Conservation (phyloP, 1,140 invertebrate genomes). For the Lepidurus apus region DNA sequence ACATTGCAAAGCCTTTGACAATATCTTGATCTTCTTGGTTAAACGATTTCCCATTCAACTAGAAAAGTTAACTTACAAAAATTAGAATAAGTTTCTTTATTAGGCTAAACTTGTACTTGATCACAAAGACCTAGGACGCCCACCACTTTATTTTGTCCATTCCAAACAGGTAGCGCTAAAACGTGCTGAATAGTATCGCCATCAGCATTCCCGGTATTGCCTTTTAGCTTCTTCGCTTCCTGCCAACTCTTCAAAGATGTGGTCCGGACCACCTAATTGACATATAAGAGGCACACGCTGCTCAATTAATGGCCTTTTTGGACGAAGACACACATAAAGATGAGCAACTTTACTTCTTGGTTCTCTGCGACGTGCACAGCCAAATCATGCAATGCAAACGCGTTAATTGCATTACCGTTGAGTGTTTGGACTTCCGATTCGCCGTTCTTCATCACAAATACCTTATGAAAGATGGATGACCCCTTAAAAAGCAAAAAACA, state of each 20-base stretch:
- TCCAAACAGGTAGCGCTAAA: constrained; percentile 74
- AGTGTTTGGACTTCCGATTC: background rate
- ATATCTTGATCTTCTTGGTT: constrained; percentile 82
- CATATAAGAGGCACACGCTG: constrained; percentile 30
- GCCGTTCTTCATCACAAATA: background rate
- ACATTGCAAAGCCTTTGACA: constrained; percentile 94
- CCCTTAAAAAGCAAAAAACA: background rate
- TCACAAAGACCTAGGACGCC: constrained; percentile 92
- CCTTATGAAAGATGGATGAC: background rate
- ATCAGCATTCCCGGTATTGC: constrained; percentile 51
- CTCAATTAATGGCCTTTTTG: background rate
- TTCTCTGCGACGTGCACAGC: constrained; percentile 8
- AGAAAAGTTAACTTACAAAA: constrained; percentile 34
- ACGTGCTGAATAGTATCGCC: constrained; percentile 37
- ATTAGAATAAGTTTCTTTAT: too few relatives aligned
- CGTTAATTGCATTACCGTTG: background rate
- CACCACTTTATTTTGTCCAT: constrained; percentile 77
- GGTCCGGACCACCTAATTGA: constrained; percentile 65
- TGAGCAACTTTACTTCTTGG: background rate
- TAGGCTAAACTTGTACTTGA: constrained; percentile 59
- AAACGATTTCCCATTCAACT: constrained; percentile 69
- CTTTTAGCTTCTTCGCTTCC: constrained; percentile 43
- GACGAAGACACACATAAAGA: background rate
- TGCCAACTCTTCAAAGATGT: constrained; percentile 68
- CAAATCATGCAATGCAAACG: constrained; percentile 2